phyloP scores from a whole-genome alignment of 2,888 invertebrate species.

The Leptinotarsa tumamoca region DNA sequence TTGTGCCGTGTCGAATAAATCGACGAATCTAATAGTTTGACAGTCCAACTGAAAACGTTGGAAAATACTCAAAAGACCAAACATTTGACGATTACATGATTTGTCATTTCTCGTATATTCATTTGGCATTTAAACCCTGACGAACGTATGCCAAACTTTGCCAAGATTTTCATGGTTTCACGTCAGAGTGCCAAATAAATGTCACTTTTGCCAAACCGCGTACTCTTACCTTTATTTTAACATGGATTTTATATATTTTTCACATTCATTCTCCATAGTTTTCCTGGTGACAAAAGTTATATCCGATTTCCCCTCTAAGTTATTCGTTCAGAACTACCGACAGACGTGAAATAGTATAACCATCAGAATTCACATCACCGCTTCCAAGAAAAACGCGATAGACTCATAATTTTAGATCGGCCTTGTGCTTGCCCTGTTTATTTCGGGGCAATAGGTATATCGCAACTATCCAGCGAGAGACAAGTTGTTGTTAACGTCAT shows the following conservation, averaged over 20 bases:
- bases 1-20: background rate
- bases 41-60: background rate
- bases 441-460: slow-evolving; percentile 1
- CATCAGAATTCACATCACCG: background rate
- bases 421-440: slow-evolving; percentile 14
- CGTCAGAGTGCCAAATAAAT: too few species aligned
- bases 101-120: background rate
- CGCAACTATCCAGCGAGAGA: slow-evolving; percentile 1
- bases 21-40: background rate
- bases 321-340: too few species aligned
- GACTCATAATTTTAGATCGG: slow-evolving; percentile 18
- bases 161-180: background rate
- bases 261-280: too few species aligned
- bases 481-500: slow-evolving; percentile 15
- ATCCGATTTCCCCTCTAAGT: too few species aligned
- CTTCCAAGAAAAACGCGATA: background rate
- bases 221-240: too few species aligned
- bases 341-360: background rate
- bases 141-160: background rate
- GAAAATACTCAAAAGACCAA: background rate
- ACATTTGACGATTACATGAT: background rate
- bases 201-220: too few species aligned
- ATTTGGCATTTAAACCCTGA: background rate
- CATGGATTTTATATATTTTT: too few species aligned
- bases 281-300: too few species aligned